These are phyloP conservation scores for Beaufortia kweichowensis DNA, from an alignment of 2,113 vertebrate species.

Conservation along the genomic window DNA sequence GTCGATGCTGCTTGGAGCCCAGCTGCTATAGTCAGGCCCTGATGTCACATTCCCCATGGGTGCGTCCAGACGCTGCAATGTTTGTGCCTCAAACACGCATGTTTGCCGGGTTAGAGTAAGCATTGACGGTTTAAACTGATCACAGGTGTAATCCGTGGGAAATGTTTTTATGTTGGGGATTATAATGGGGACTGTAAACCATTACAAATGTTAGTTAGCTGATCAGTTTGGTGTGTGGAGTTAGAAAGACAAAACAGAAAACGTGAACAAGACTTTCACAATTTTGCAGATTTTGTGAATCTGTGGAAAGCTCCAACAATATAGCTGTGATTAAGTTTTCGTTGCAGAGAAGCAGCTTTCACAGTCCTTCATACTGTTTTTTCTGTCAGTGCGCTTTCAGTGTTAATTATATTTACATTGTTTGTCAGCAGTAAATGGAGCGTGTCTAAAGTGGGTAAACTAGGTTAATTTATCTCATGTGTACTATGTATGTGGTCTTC, in stretches of 20 bases:
- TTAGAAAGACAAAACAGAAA: too few relatives aligned
- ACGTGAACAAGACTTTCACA: too few relatives aligned
- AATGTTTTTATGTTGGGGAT: slow-evolving; percentile 58
- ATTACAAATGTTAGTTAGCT: not conserved
- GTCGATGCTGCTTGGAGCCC: slow-evolving; percentile 47
- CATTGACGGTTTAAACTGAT: slow-evolving; percentile 58
- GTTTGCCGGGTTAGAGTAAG: slow-evolving; percentile 63
- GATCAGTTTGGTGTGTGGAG: slow-evolving; percentile 30
- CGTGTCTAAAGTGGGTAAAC: slow-evolving; percentile 20
- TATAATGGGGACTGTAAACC: not conserved
- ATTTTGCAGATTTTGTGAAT: too few relatives aligned
- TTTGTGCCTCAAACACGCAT: slow-evolving; percentile 73
- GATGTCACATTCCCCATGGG: slow-evolving; percentile 75
- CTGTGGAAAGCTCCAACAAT: too few relatives aligned
- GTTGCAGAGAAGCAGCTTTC: not conserved
- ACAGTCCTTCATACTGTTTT: not conserved
- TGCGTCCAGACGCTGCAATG: slow-evolving; percentile 65
- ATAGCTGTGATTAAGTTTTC: too few relatives aligned
- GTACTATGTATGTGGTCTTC: slow-evolving; percentile 23
- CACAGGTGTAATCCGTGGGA: slow-evolving; percentile 48
- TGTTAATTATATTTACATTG: not conserved
- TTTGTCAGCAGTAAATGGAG: slow-evolving; percentile 36
- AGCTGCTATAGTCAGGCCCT: slow-evolving; percentile 62
- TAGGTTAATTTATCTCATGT: slow-evolving; percentile 45
- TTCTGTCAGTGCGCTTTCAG: not conserved